Percentiles rank a stretch among this genome's conserved stretches.
Conservation (phyloP, 2,888 invertebrate genomes). For the Megastigmus dorsalis region DNA sequence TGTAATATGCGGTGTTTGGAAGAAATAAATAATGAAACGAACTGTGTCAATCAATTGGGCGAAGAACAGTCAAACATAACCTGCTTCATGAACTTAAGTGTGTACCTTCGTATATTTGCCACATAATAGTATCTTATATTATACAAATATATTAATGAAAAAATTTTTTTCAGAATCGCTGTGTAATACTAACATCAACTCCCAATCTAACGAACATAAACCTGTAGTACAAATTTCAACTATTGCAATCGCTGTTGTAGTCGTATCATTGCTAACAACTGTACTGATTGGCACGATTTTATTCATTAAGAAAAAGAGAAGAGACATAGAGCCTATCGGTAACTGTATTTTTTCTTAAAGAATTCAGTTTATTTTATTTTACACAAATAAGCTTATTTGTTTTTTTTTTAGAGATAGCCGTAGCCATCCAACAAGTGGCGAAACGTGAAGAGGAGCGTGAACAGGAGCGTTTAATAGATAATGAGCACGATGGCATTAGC, state of each 20-base stretch:
- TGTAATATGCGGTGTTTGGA: conserved; percentile 42
- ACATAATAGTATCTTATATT: too few relatives aligned
- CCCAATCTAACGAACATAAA: not conserved
- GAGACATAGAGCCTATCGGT: conserved; percentile 7
- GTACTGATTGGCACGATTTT: not conserved
- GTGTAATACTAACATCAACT: conserved; percentile 3
- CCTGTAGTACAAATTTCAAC: not conserved
- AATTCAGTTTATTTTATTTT: too few relatives aligned
- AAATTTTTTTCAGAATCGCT: conserved; percentile 26
- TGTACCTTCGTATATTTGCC: not conserved
- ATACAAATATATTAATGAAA: not conserved
- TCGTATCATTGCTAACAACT: not conserved
- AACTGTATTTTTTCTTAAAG: too few relatives aligned
- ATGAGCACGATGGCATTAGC: conserved; percentile 23
- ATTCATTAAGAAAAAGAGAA: conserved; percentile 12
- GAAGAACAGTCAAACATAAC: conserved; percentile 2
- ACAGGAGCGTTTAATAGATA: conserved; percentile 27
- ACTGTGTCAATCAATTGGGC: conserved; percentile 13
- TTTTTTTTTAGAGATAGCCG: conserved; percentile 3
- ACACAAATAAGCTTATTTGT: not conserved
- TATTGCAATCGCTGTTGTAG: not conserved
- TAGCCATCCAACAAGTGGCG: not conserved
- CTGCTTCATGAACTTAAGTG: conserved; percentile 51
- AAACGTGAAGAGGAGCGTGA: not conserved
- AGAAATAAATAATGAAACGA: conserved; percentile 26